A percentile compares a stretch with the other conserved stretches of the same genome.
phyloP scores from a whole-genome alignment of 2,113 vertebrate genomes.

The Chunga burmeisteri region DNA sequence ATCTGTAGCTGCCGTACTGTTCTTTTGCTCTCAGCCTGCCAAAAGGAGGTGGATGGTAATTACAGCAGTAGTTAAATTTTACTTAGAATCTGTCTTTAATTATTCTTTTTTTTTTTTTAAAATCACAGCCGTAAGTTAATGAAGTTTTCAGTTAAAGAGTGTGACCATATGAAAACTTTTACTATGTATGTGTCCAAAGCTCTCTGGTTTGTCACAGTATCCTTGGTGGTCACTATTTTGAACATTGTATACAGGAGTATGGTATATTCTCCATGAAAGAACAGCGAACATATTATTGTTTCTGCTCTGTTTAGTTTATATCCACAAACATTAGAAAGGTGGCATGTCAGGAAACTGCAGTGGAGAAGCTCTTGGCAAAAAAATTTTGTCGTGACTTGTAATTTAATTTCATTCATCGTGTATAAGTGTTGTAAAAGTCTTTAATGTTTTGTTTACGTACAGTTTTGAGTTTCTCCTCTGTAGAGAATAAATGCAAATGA shows the following conservation, averaged over 20 bases:
- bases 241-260: not conserved
- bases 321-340: not conserved
- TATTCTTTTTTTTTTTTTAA: not conserved
- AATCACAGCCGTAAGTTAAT: not conserved
- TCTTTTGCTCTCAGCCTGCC: not conserved
- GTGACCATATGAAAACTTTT: not conserved
- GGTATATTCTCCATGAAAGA: not conserved
- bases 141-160: not conserved
- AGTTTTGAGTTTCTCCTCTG: not conserved
- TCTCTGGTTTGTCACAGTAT: not conserved
- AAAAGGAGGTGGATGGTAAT: not conserved
- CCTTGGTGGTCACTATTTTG: not conserved
- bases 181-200: not conserved
- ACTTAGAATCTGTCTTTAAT: not conserved
- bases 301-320: not conserved
- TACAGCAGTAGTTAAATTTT: not conserved
- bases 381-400: not conserved
- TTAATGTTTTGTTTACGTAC: not conserved
- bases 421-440: not conserved
- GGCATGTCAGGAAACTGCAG: not conserved
- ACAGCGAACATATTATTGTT: not conserved
- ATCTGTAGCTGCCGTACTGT: not conserved
- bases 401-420: not conserved
- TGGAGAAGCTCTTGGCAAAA: not conserved
- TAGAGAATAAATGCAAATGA: constrained; percentile 1